phyloP scores from a whole-genome alignment of 2,797 vertebrate genomes.

The Melanogrammus aeglefinus region DNA sequence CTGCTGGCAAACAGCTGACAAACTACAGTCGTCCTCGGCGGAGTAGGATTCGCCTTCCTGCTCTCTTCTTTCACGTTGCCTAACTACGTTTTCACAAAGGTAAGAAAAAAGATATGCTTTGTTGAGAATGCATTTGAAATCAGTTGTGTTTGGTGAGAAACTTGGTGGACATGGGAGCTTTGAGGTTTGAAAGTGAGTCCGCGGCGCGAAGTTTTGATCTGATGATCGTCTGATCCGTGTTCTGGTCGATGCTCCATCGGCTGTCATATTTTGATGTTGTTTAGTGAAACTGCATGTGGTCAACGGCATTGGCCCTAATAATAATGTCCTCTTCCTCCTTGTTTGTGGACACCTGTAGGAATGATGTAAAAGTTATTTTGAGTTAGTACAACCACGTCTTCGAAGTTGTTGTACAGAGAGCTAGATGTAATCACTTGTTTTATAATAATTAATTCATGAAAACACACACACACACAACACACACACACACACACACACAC shows the following conservation, averaged over 20 bases:
- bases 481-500: not conserved
- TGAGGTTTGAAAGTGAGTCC: not conserved
- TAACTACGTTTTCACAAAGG: not conserved
- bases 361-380: not conserved
- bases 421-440: not conserved
- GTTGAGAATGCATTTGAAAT: not conserved
- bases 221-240: not conserved
- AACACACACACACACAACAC: not conserved
- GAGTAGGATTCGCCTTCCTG: not conserved
- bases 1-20: not conserved
- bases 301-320: not conserved
- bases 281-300: not conserved
- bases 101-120: not conserved
- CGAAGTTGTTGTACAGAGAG: not conserved
- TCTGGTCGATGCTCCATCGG: not conserved
- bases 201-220: not conserved
- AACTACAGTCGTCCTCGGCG: not conserved
- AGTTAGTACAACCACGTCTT: too few relatives aligned
- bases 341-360: not conserved
- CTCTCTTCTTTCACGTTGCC: not conserved
- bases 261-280: not conserved
- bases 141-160: not conserved
- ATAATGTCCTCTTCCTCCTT: not conserved
- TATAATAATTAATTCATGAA: not conserved
- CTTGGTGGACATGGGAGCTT: not conserved